Evolutionary conservation across 2,888 invertebrate genomes (phyloP).

Genomic region (Ctenicera cuprea): DNA sequence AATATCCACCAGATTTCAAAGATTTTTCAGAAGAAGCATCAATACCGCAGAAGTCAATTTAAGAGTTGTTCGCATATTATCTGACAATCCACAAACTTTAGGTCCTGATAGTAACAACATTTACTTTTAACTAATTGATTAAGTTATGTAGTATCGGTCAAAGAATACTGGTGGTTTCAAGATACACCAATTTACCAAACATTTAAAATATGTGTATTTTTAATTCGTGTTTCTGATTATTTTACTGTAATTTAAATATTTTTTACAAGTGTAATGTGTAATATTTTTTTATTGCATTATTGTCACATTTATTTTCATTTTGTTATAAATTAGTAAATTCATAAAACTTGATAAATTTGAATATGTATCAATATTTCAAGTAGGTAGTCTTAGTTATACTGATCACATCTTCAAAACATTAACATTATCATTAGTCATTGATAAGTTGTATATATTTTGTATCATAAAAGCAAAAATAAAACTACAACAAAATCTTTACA

Average conservation of each 20-base stretch:
- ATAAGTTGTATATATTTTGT: conserved; percentile 1
- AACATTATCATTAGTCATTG: too few relatives aligned
- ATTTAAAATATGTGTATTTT: too few relatives aligned
- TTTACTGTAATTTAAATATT: too few relatives aligned
- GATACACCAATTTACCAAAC: not conserved
- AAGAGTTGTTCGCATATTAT: conserved; percentile 82
- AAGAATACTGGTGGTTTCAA: not conserved
- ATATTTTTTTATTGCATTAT: too few relatives aligned
- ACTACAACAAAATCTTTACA: not conserved
- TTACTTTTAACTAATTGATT: not conserved
- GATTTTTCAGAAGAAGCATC: conserved; percentile 83
- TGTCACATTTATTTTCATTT: too few relatives aligned
- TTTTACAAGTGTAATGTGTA: too few relatives aligned
- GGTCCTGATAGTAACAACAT: not conserved
- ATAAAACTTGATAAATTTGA: too few relatives aligned
- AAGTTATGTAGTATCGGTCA: not conserved
- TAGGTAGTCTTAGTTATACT: not conserved
- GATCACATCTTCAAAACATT: too few relatives aligned
- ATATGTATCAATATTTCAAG: not conserved
- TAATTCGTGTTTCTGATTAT: too few relatives aligned
- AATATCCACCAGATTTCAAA: conserved; percentile 86
- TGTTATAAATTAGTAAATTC: too few relatives aligned
- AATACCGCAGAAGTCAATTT: conserved; percentile 83
- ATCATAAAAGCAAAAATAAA: not conserved
- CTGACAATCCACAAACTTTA: conserved; percentile 68